Evolutionary conservation across 2,113 vertebrate species (phyloP).

Genomic region (Anas platyrhynchos): DNA sequence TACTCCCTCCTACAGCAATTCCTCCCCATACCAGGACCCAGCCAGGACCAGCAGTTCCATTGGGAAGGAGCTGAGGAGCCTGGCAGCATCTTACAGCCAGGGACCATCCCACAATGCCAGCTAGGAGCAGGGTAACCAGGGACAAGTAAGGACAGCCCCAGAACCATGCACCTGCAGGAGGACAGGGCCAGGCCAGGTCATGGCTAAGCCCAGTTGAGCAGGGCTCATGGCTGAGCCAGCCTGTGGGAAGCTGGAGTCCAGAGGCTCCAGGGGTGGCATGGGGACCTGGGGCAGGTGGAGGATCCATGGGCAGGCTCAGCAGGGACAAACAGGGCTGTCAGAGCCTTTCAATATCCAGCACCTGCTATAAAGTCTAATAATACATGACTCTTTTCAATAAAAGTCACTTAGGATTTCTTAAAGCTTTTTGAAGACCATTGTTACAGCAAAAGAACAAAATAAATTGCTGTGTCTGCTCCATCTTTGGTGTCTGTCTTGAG

Average conservation of each 20-base stretch:
- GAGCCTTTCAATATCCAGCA: not conserved
- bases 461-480: accelerated
- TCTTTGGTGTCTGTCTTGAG: not conserved
- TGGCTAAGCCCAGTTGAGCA: not conserved
- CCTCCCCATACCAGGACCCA: not conserved
- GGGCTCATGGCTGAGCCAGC: not conserved
- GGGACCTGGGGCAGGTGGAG: not conserved
- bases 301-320: not conserved
- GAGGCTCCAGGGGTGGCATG: not conserved
- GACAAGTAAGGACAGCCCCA: too few relatives aligned
- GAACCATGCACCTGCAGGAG: accelerated
- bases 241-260: not conserved
- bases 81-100: not conserved
- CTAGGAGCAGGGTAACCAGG: not conserved
- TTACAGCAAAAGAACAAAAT: not conserved
- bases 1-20: not conserved
- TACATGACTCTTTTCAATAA: not conserved
- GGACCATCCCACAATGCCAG: not conserved
- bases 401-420: not conserved
- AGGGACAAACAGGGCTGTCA: not conserved
- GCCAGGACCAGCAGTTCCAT: accelerated
- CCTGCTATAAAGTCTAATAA: not conserved
- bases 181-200: not conserved
- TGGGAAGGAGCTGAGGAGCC: not conserved
- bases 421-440: not conserved